These are phyloP conservation scores for Portevinia maculata DNA, from an alignment of 2,888 invertebrate genomes.

Conservation along the genomic window DNA sequence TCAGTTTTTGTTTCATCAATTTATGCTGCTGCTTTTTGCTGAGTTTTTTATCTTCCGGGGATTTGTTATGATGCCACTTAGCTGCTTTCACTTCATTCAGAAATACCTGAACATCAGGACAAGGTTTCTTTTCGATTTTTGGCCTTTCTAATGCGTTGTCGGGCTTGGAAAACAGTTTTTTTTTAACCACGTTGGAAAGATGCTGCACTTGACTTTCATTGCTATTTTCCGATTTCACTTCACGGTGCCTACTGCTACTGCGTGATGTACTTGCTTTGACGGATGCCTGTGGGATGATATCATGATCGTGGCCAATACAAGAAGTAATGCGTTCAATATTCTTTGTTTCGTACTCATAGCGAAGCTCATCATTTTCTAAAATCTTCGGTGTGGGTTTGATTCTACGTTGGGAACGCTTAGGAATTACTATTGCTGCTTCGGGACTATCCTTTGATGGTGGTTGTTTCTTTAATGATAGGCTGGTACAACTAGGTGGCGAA, in stretches of 20 bases:
- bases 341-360: slow-evolving; percentile 85
- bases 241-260: slow-evolving; percentile 65
- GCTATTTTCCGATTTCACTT: slow-evolving; percentile 67
- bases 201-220: slow-evolving; percentile 76
- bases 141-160: slow-evolving; percentile 69
- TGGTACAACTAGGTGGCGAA: slow-evolving; percentile 26
- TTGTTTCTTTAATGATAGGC: slow-evolving; percentile 47
- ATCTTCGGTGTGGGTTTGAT: slow-evolving; percentile 88
- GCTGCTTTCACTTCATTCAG: slow-evolving; percentile 80
- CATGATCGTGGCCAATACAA: slow-evolving; percentile 53
- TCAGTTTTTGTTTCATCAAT: slow-evolving; percentile 84
- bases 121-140: slow-evolving; percentile 76
- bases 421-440: slow-evolving; percentile 82
- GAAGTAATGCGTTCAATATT: slow-evolving; percentile 84
- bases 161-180: slow-evolving; percentile 78
- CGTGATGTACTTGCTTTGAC: slow-evolving; percentile 45
- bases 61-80: slow-evolving; percentile 80
- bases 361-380: slow-evolving; percentile 86
- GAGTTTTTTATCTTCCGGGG: slow-evolving; percentile 82
- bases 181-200: slow-evolving; percentile 78
- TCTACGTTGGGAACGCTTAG: slow-evolving; percentile 84
- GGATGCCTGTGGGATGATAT: slow-evolving; percentile 20
- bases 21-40: slow-evolving; percentile 82
- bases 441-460: slow-evolving; percentile 87
- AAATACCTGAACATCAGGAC: slow-evolving; percentile 80